Evolutionary conservation across 2,113 vertebrate species (phyloP).

Genomic region (Lipotes vexillifer): DNA sequence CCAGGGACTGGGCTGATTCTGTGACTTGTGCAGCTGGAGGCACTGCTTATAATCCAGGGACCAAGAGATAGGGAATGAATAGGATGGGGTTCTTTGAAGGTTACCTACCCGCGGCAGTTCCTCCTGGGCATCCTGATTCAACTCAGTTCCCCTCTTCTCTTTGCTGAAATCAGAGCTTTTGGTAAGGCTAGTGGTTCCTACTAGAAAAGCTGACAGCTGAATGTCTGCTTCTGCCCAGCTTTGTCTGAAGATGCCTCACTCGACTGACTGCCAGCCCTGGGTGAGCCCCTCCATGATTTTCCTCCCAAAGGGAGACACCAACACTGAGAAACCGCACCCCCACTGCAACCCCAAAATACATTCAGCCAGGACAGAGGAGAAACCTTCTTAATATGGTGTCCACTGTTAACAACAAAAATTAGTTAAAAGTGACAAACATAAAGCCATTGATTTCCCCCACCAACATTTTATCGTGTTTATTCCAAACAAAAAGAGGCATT

Average conservation of each 20-base stretch:
- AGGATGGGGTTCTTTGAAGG: no score
- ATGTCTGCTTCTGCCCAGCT: background rate
- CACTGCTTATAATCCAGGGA: background rate
- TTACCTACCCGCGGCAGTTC: background rate
- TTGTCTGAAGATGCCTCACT: background rate
- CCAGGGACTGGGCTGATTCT: background rate
- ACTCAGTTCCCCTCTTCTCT: background rate
- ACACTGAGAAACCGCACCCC: background rate
- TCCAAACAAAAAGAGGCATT: background rate
- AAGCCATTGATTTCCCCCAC: background rate
- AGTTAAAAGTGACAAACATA: background rate
- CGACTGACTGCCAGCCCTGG: background rate
- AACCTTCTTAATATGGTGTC: background rate
- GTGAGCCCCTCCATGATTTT: background rate
- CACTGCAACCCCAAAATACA: background rate
- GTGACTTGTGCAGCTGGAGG: background rate
- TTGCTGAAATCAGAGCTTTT: background rate
- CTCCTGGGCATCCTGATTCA: background rate
- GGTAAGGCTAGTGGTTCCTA: background rate
- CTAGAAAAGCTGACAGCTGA: background rate
- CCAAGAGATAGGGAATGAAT: accelerated
- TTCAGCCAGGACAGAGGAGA: background rate
- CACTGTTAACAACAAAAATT: background rate
- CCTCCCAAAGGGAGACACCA: background rate
- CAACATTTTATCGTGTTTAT: background rate